These are phyloP conservation scores for Melanostoma scalare DNA, from an alignment of 2,888 invertebrate species.

Conservation along the genomic window DNA sequence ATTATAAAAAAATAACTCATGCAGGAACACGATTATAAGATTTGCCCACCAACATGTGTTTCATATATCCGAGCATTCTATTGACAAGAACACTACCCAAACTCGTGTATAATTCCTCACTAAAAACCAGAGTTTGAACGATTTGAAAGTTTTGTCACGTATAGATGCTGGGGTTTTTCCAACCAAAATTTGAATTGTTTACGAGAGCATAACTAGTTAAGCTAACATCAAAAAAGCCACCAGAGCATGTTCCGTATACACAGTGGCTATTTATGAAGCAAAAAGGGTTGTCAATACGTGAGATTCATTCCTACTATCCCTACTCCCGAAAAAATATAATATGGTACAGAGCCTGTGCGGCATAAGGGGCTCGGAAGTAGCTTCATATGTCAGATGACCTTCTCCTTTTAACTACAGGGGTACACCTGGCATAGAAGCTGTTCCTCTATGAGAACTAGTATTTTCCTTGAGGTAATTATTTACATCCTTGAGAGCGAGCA, in stretches of 20 bases:
- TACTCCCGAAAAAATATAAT: neutral
- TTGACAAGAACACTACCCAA: conserved; percentile 49
- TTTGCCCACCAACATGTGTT: conserved; percentile 28
- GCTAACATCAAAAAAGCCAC: conserved; percentile 57
- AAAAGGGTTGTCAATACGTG: conserved; percentile 63
- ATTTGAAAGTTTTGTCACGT: conserved; percentile 67
- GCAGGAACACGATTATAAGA: conserved; percentile 19
- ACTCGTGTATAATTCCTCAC: conserved; percentile 21
- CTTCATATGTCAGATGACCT: too few species aligned
- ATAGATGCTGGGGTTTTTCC: conserved; percentile 53
- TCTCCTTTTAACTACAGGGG: too few species aligned
- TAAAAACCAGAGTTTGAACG: neutral
- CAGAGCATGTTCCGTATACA: conserved; percentile 68
- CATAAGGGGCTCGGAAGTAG: too few species aligned
- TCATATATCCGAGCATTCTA: conserved; percentile 32
- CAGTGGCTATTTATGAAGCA: conserved; percentile 54
- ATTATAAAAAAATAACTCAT: conserved; percentile 6
- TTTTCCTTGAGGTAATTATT: conserved; percentile 56
- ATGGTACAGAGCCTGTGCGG: neutral
- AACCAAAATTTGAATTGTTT: conserved; percentile 70
- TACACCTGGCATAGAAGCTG: conserved; percentile 29
- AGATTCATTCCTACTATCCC: conserved; percentile 28
- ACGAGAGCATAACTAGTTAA: conserved; percentile 70
- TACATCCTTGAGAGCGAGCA: conserved; percentile 42
- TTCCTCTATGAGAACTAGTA: conserved; percentile 28